phyloP scores from a whole-genome alignment of 2,888 invertebrate genomes.

The Nomada fabriciana region DNA sequence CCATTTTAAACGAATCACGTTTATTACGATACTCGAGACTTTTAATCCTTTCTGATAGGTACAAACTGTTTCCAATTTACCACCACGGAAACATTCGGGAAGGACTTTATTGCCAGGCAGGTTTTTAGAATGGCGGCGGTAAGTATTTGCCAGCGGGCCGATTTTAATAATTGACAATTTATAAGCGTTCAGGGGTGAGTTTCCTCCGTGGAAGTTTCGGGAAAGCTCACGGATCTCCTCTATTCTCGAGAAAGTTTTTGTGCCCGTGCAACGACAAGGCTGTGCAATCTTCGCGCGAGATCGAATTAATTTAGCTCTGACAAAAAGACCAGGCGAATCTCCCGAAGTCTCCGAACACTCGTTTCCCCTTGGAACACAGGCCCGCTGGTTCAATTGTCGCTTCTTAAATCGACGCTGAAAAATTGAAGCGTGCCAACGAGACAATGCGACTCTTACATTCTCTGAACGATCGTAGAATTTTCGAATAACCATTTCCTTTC shows the following conservation, averaged over 20 bases:
- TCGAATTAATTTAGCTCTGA: conserved; percentile 40
- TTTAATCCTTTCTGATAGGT: no score
- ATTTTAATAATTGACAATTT: conserved; percentile 45
- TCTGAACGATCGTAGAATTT: not conserved
- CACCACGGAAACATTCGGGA: no score
- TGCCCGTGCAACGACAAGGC: not conserved
- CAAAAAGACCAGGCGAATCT: conserved; percentile 31
- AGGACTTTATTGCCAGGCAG: not conserved
- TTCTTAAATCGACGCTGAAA: conserved; percentile 12
- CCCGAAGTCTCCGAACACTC: conserved; percentile 20
- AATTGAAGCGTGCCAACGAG: conserved; percentile 15
- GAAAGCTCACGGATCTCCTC: conserved; percentile 5
- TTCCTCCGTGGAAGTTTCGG: conserved; percentile 6
- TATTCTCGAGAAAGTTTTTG: conserved; percentile 25
- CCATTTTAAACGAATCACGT: no score
- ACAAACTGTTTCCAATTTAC: no score
- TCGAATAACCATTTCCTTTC: not conserved
- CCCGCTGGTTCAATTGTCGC: conserved; percentile 13
- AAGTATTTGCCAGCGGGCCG: conserved; percentile 4
- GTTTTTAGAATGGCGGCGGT: not conserved
- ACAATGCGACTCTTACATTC: conserved; percentile 15
- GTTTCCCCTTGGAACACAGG: not conserved
- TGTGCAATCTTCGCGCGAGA: conserved; percentile 8
- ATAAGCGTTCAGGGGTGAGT: conserved; percentile 5
- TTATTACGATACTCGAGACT: no score